A percentile compares a stretch with the other conserved stretches of the same genome.
These are phyloP conservation scores for Tringa solitaria DNA, from an alignment of 2,113 vertebrate genomes.

Conservation along the genomic window DNA sequence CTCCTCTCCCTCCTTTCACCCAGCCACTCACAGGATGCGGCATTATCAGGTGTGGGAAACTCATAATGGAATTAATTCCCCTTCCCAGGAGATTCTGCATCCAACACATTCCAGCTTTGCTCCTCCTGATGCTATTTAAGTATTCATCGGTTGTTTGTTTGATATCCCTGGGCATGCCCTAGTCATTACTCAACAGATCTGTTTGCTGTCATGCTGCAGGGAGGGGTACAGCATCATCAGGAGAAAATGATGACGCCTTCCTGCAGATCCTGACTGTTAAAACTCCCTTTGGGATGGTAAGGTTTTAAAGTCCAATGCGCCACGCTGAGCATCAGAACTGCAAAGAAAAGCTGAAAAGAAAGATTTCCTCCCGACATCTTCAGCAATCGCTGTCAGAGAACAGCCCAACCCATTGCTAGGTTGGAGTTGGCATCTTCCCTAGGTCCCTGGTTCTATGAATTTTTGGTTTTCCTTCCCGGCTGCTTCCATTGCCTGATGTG, in stretches of 20 bases:
- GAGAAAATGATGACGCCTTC: not conserved
- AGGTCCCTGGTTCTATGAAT: rapidly evolving
- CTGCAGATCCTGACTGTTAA: not conserved
- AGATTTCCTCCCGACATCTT: not conserved
- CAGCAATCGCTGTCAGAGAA: not conserved
- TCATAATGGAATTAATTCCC: not conserved
- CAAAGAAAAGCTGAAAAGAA: not conserved
- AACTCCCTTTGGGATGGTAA: not conserved
- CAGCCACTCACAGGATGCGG: not conserved
- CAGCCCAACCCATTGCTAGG: rapidly evolving
- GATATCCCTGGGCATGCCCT: not conserved
- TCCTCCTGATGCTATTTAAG: not conserved
- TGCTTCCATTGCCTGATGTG: not conserved
- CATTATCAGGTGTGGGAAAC: not conserved
- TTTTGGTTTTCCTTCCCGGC: not conserved
- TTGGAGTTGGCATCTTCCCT: not conserved
- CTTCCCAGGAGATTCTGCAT: not conserved
- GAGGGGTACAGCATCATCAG: not conserved
- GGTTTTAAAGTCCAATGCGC: not conserved
- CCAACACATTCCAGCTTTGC: not conserved
- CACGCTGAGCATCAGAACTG: not conserved
- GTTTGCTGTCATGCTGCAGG: not conserved
- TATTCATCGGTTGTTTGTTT: not conserved
- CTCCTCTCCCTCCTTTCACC: not conserved
- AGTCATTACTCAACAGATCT: not conserved